These are phyloP conservation scores for Pipistrellus pygmaeus DNA, from an alignment of 2,797 vertebrate species.

Conservation along the genomic window DNA sequence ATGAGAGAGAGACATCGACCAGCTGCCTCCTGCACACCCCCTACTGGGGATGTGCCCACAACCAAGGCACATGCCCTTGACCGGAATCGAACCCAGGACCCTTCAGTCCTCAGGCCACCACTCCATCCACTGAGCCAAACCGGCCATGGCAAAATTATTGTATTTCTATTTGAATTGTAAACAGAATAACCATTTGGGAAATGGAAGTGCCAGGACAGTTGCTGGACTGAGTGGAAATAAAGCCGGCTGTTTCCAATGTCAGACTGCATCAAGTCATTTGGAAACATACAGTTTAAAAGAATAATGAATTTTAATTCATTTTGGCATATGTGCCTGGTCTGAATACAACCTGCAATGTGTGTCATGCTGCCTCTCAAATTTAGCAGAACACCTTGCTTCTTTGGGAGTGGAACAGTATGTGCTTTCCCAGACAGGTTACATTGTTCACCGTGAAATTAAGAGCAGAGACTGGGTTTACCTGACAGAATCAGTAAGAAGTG, in stretches of 20 bases:
- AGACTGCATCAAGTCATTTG: conserved; percentile 12
- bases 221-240: conserved; percentile 30
- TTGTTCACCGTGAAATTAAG: background rate
- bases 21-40: no score
- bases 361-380: background rate
- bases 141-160: background rate
- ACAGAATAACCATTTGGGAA: conserved; percentile 63
- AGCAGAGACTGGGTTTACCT: background rate
- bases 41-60: no score
- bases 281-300: background rate
- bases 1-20: no score
- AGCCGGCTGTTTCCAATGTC: background rate
- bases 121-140: no score
- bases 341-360: background rate
- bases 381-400: background rate
- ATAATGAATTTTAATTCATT: conserved; percentile 35
- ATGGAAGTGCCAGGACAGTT: conserved; percentile 48
- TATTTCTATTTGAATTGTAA: conserved; percentile 73
- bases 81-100: no score
- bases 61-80: no score
- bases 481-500: background rate
- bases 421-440: background rate
- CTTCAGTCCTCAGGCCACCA: no score
- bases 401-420: background rate
- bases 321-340: conserved; percentile 12